phyloP scores from a whole-genome alignment of 2,888 invertebrate genomes.

The Drosophila peninsularis region DNA sequence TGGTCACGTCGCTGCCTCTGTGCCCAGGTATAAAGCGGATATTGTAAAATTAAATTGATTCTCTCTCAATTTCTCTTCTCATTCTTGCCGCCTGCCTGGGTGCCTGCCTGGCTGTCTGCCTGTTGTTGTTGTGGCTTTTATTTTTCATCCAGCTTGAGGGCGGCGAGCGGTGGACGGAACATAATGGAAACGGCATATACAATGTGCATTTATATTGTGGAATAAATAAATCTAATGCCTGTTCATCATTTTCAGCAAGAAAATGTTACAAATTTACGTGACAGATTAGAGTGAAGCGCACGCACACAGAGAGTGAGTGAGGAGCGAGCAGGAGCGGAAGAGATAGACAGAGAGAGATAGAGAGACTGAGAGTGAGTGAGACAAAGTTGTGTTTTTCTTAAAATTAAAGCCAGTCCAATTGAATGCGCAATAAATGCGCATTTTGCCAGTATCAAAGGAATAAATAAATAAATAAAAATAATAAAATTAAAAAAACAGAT shows the following conservation, averaged over 20 bases:
- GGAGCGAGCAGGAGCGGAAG: neutral
- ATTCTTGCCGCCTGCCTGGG: slow-evolving; percentile 1
- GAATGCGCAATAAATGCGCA: slow-evolving; percentile 46
- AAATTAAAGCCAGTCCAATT: slow-evolving; percentile 43
- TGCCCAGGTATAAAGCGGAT: slow-evolving; percentile 72
- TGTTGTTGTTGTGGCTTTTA: slow-evolving; percentile 43
- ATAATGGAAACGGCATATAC: slow-evolving; percentile 66
- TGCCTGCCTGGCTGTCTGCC: slow-evolving; percentile 1
- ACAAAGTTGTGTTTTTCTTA: slow-evolving; percentile 21
- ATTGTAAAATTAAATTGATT: slow-evolving; percentile 80
- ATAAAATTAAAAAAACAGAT: slow-evolving; percentile 1
- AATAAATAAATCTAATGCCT: slow-evolving; percentile 76
- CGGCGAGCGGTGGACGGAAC: slow-evolving; percentile 10
- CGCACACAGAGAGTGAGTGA: neutral
- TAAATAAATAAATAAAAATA: slow-evolving; percentile 13
- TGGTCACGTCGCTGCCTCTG: slow-evolving; percentile 66
- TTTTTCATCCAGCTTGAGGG: slow-evolving; percentile 37
- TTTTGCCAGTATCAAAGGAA: slow-evolving; percentile 17
- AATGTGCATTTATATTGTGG: slow-evolving; percentile 66
- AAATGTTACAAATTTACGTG: slow-evolving; percentile 73
- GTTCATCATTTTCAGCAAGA: slow-evolving; percentile 74
- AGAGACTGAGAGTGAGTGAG: slow-evolving; percentile 8
- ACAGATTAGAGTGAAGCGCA: slow-evolving; percentile 64
- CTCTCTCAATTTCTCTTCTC: slow-evolving; percentile 44
- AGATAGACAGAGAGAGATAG: neutral